phyloP scores from a whole-genome alignment of 2,797 vertebrate genomes.

The Phrynocephalus guinanensis region DNA sequence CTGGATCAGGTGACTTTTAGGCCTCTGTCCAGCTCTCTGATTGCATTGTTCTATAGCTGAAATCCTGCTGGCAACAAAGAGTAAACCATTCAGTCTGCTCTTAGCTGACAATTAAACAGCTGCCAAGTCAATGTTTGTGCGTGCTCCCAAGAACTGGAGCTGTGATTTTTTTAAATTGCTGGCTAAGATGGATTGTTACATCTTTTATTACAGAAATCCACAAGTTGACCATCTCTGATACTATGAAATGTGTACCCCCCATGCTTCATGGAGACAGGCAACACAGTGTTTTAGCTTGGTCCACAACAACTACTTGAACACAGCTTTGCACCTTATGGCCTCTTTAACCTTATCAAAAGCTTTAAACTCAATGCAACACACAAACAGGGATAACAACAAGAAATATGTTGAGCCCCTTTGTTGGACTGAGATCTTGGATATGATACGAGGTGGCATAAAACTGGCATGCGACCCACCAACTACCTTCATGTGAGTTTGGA shows the following conservation, averaged over 20 bases:
- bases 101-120: too few relatives aligned
- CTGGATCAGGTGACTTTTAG: too few relatives aligned
- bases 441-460: not conserved
- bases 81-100: too few relatives aligned
- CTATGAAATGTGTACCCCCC: not conserved
- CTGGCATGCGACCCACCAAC: not conserved
- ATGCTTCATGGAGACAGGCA: not conserved
- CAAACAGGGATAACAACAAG: not conserved
- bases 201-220: too few relatives aligned
- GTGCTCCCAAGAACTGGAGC: too few relatives aligned
- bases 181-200: too few relatives aligned
- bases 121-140: too few relatives aligned
- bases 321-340: not conserved
- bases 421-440: not conserved
- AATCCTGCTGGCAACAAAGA: too few relatives aligned
- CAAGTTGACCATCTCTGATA: too few relatives aligned
- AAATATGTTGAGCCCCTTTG: not conserved
- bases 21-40: too few relatives aligned
- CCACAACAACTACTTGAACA: not conserved
- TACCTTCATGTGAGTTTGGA: not conserved
- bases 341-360: not conserved
- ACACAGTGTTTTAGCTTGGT: constrained; percentile 24
- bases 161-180: too few relatives aligned
- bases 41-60: too few relatives aligned
- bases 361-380: not conserved